These are phyloP conservation scores for Cyclargus thomasi DNA, from an alignment of 1,140 invertebrate species.

Conservation along the genomic window DNA sequence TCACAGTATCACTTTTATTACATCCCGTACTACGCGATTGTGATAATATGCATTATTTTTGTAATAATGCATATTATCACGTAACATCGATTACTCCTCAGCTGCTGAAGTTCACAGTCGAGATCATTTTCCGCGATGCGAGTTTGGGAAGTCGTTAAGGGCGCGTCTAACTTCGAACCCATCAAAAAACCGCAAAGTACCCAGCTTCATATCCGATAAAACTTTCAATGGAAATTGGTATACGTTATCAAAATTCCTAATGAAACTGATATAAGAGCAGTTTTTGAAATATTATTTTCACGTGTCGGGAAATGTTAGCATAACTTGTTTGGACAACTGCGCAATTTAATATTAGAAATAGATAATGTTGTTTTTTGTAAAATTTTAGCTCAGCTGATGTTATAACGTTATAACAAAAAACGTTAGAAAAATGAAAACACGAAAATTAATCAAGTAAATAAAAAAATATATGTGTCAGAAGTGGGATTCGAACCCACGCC, in stretches of 20 bases:
- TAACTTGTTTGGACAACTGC: too few relatives aligned
- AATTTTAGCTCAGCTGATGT: too few relatives aligned
- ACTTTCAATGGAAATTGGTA: not conserved
- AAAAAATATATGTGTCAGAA: constrained; percentile 83
- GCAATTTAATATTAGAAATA: too few relatives aligned
- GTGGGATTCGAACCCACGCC: constrained; percentile 92
- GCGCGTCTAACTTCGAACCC: not conserved
- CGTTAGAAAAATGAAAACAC: too few relatives aligned
- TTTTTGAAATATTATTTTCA: not conserved
- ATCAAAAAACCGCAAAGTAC: constrained; percentile 2
- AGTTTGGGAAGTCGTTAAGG: not conserved
- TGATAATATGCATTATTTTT: too few relatives aligned
- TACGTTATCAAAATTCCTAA: not conserved
- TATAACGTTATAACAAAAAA: too few relatives aligned
- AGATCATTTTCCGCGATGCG: not conserved
- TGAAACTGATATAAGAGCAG: not conserved
- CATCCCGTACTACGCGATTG: too few relatives aligned
- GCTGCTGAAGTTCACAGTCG: not conserved
- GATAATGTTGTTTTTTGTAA: too few relatives aligned
- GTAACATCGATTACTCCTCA: not conserved
- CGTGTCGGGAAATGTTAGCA: not conserved
- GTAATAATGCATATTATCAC: not conserved
- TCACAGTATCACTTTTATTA: too few relatives aligned
- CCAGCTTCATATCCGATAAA: not conserved
- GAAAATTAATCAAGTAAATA: too few relatives aligned